Percentiles rank a stretch among this genome's conserved stretches.
These are phyloP conservation scores for Erythrolamprus reginae DNA, from an alignment of 2,113 vertebrate genomes.

Conservation along the genomic window DNA sequence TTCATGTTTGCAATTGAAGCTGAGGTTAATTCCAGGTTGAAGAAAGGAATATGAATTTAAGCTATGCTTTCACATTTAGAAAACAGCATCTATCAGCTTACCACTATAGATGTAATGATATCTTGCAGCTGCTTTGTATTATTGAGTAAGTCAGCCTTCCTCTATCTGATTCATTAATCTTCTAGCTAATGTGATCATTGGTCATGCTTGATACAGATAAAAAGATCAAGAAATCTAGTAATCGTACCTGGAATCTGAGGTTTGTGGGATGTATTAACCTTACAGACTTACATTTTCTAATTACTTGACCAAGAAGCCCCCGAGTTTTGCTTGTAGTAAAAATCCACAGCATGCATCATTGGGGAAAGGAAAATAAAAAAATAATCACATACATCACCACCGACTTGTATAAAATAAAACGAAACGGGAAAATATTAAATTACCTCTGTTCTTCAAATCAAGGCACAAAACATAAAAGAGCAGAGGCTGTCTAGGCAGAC, in stretches of 20 bases:
- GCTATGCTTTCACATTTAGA: not conserved
- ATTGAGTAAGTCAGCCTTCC: not conserved
- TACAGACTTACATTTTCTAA: not conserved
- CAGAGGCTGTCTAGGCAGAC: conserved; percentile 32
- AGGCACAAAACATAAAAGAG: conserved; percentile 24
- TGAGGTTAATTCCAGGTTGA: not conserved
- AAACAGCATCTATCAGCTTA: not conserved
- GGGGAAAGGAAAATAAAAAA: not conserved
- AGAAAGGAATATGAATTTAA: not conserved
- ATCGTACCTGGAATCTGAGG: not conserved
- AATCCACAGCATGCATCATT: conserved; percentile 15
- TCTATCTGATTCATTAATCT: not conserved
- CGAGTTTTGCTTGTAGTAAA: conserved; percentile 36
- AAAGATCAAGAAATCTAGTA: not conserved
- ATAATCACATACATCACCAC: not conserved
- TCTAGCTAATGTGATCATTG: not conserved
- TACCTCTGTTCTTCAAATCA: conserved; percentile 38
- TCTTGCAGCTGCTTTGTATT: not conserved
- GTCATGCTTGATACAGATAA: not conserved
- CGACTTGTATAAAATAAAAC: conserved; percentile 46
- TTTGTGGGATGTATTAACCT: not conserved
- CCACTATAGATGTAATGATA: not conserved
- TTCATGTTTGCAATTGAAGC: not conserved
- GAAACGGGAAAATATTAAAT: conserved; percentile 54
- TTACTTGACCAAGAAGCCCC: not conserved